These are phyloP conservation scores for Tridacna gigas DNA, from an alignment of 2,888 invertebrate species.

Conservation along the genomic window DNA sequence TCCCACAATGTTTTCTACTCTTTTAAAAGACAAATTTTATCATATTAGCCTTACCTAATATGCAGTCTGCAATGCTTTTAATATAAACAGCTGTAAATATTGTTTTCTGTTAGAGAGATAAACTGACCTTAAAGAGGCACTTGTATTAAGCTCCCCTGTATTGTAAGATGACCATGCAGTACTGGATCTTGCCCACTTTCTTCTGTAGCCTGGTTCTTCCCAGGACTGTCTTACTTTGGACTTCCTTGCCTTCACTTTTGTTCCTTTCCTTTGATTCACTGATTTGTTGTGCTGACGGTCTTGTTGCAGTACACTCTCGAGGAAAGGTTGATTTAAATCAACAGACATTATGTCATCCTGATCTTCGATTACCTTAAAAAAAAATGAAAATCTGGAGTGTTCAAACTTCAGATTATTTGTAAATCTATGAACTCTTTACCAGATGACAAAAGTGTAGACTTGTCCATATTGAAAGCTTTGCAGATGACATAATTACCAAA, in stretches of 20 bases:
- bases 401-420: too few species aligned
- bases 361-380: constrained; percentile 5
- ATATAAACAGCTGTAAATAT: too few species aligned
- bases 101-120: too few species aligned
- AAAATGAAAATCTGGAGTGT: not conserved
- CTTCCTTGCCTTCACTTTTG: constrained; percentile 54
- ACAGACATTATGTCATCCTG: constrained; percentile 18
- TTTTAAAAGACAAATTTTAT: too few species aligned
- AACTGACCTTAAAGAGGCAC: constrained; percentile 64
- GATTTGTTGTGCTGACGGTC: constrained; percentile 38
- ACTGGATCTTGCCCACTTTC: constrained; percentile 79
- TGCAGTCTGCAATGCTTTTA: too few species aligned
- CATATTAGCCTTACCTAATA: too few species aligned
- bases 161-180: constrained; percentile 78
- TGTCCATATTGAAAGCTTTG: too few species aligned
- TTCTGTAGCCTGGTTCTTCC: constrained; percentile 66
- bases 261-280: constrained; percentile 41
- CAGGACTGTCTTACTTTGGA: constrained; percentile 68
- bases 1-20: too few species aligned
- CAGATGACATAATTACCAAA: too few species aligned
- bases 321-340: constrained; percentile 58
- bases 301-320: constrained; percentile 48
- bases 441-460: too few species aligned
- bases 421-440: too few species aligned
- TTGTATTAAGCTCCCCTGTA: constrained; percentile 76